Conservation (phyloP, 2,888 invertebrate species). For the Pilophorus perplexus region DNA sequence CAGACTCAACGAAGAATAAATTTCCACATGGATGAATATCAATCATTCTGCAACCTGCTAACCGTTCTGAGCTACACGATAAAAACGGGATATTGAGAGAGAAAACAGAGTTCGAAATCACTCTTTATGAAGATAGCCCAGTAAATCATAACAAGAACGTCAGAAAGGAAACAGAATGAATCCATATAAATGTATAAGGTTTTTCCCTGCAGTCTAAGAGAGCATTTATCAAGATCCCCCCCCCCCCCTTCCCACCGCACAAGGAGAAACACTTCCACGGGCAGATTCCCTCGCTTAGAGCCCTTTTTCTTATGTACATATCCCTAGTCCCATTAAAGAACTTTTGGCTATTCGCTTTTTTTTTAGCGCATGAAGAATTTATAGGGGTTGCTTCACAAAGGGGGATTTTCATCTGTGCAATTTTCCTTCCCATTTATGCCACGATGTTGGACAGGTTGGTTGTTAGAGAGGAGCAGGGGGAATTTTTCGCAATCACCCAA, state of each 20-base stretch:
- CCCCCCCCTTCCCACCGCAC: no score
- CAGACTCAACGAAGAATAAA: no score
- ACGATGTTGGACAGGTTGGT: no score
- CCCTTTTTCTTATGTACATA: constrained; percentile 30
- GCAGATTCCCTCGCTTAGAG: constrained; percentile 30
- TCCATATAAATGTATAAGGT: constrained; percentile 29
- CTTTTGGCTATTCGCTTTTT: constrained; percentile 29
- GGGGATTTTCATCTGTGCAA: no score
- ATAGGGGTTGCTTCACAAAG: constrained; percentile 11
- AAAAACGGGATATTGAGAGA: no score
- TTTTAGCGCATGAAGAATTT: constrained; percentile 33
- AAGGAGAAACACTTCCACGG: constrained; percentile 10
- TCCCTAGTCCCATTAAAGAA: constrained; percentile 27
- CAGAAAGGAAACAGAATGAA: constrained; percentile 20
- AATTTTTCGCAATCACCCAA: no score
- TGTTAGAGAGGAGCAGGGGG: no score
- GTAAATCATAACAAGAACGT: constrained; percentile 30
- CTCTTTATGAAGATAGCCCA: constrained; percentile 27
- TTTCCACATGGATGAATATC: no score
- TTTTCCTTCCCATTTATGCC: no score
- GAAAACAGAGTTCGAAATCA: not conserved
- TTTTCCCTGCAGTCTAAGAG: not conserved
- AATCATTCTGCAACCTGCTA: no score
- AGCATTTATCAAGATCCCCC: constrained; percentile 16
- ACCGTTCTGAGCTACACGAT: no score